Base-by-base conservation (phyloP, 2,888 invertebrate genomes). In the Ennomos fuscantarius region DNA sequence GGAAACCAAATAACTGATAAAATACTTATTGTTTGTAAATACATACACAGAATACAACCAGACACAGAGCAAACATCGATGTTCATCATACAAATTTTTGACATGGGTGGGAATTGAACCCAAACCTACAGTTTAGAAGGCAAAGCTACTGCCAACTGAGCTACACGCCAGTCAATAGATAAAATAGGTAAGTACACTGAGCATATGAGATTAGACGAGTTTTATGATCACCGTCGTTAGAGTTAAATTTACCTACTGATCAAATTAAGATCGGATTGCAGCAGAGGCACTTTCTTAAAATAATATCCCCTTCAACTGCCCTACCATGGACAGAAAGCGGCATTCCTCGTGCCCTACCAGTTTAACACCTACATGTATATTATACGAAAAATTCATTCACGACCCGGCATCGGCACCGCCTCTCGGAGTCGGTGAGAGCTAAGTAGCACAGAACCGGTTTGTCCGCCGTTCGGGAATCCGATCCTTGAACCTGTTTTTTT, bases 401-500 rank as follows among this genome's bases (percentile, higher is more conserved):
- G 60, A 47, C 39, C 39, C 49, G 46, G 47, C 46, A 50, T 45
- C 43, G 51, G 47, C 46, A 50, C 49, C 43, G 51, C 52, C 36
- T 51, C 55, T 42, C 39, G 49, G 55, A 44, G 57, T 58, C 47
- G 42, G 55, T 50, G 55, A 54, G 60, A 62, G 72, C 74, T 72
- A 76, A 64, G 73, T 2, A 74, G 62, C 56, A 24, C 65, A 41
- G 62, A 76, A 80, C 78, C 71, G 77, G 79, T 79, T 72, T 39
- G 37, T 40, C 39, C 12, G 33, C 37, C 48, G 45, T 68, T 67
- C 55, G 68, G 73, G 76, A 78, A 79, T 74, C 58, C 66, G 72
- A 76, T 73, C 73, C 69, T 73, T 71, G 60, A 69, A 65, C 61
- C 66, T 67, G 62, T 65, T 62, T 63, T 65, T 51, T 37, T 8